Evolutionary conservation across 2,113 vertebrate species (phyloP), one percentile per base, ranked within the genome.

Genomic region (Daubentonia madagascariensis): DNA sequence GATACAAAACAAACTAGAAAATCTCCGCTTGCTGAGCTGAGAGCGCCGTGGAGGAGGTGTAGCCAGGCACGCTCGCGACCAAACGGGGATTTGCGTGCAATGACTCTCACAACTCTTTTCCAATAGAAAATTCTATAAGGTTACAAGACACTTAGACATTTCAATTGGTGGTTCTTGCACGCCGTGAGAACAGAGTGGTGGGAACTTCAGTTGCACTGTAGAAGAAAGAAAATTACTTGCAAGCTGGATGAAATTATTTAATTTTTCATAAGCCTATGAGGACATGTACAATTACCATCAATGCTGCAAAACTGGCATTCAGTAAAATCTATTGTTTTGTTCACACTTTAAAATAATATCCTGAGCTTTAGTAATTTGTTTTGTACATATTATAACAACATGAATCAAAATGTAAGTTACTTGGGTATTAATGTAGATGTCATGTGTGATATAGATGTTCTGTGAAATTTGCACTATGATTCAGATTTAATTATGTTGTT

Each of bases 51-150:
- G 8, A 63, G 50, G 43, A 83, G 14, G 7, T 14, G 11, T 5
- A 4, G 3, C 7, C 9, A 32, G 30, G 23, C 14, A 10, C 7
- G 6, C n/a, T 32, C 1, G 7, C 22, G 10, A 5, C 68, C 22
- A 18, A 6, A 6, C 1, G 3, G 57, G 7, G 13, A 5, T 50
- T 35, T 28, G 1, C 4, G 11, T 1, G 0, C 18, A 28, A 18
- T 37, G 54, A 65, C 5, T 2, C n/a, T 45, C 1, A 4, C 0
- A 0, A 8, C 35, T 35, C 1, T 40, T 6, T 45, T 70, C 32
- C 25, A 35, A 11, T 43, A 48, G n/a, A 54, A 40, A 48, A 28
- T 8, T n/a, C 11, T 30, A 8, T 2, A 45, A 8, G 10, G n/a
- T 43, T 68, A 52, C 28, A 40, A 43, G 28, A 67, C 8, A 10